Conservation (phyloP, 2,113 vertebrate species). For the Thymallus thymallus region DNA sequence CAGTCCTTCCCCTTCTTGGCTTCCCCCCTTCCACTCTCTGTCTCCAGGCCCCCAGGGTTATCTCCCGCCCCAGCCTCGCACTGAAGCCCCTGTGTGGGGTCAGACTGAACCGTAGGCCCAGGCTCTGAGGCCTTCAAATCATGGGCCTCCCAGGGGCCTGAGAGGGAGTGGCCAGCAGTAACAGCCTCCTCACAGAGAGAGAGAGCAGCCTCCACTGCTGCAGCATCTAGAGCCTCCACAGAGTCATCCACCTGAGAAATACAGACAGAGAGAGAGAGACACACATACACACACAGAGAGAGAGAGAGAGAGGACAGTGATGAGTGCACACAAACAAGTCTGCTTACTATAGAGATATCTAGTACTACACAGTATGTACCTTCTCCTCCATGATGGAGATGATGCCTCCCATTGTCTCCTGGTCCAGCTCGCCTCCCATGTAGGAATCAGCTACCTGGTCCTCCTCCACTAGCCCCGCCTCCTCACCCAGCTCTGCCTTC, state of each 20-base stretch:
- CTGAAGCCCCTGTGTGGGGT: conserved; percentile 36
- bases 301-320: not conserved
- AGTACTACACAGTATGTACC: conserved; percentile 71
- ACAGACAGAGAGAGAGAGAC: conserved; percentile 32
- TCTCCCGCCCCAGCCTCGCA: not conserved
- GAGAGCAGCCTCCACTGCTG: conserved; percentile 93
- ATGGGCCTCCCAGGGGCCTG: conserved; percentile 87
- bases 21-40: conserved; percentile 47
- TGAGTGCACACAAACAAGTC: not conserved
- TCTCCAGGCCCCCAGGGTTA: conserved; percentile 24
- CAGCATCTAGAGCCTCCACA: conserved; percentile 92
- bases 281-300: not conserved
- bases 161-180: conserved; percentile 84
- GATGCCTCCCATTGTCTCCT: conserved; percentile 94
- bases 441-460: conserved; percentile 93
- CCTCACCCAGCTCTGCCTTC: conserved; percentile 57
- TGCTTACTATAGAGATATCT: too few species aligned
- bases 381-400: conserved; percentile 99
- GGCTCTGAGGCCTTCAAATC: conserved; percentile 63
- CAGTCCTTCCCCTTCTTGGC: conserved; percentile 33
- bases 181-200: conserved; percentile 94
- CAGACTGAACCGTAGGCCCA: conserved; percentile 1
- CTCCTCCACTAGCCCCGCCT: conserved; percentile 87
- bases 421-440: conserved; percentile 92
- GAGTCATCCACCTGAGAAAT: conserved; percentile 87